phyloP scores from a whole-genome alignment of 2,888 invertebrate species.

The Graphium colonna region DNA sequence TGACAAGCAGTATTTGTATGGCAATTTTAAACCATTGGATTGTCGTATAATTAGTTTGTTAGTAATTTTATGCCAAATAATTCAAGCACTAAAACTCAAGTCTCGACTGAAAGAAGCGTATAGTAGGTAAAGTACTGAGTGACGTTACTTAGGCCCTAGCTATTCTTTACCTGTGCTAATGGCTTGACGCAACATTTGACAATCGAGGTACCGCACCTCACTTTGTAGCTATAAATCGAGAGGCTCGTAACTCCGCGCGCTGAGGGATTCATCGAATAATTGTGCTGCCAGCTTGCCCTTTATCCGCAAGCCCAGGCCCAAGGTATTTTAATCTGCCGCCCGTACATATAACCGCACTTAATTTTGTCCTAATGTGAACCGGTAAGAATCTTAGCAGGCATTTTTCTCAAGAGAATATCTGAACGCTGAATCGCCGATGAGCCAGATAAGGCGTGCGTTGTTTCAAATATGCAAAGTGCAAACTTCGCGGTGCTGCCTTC shows the following conservation, averaged over 20 bases:
- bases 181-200: slow-evolving; percentile 16
- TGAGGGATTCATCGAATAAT: slow-evolving; percentile 62
- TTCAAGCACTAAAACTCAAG: too few species aligned
- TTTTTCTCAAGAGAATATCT: slow-evolving; percentile 67
- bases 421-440: slow-evolving; percentile 69
- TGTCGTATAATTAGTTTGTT: too few species aligned
- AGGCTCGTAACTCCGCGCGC: slow-evolving; percentile 43
- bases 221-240: slow-evolving; percentile 46
- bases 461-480: slow-evolving; percentile 77
- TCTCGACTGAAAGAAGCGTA: slow-evolving; percentile 10
- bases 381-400: slow-evolving; percentile 57
- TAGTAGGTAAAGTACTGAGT: slow-evolving; percentile 10
- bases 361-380: slow-evolving; percentile 74
- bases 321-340: slow-evolving; percentile 76
- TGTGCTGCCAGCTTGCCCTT: slow-evolving; percentile 55
- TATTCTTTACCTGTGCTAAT: slow-evolving; percentile 9
- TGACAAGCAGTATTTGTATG: too few species aligned
- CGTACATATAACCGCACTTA: slow-evolving; percentile 77
- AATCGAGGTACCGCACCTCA: slow-evolving; percentile 27
- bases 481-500: slow-evolving; percentile 66
- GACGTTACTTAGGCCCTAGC: not conserved
- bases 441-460: slow-evolving; percentile 72
- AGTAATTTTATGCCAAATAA: too few species aligned
- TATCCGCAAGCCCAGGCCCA: slow-evolving; percentile 61
- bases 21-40: too few species aligned